Percentiles rank a stretch among this genome's conserved stretches.
phyloP scores from a whole-genome alignment of 2,113 vertebrate species.

The Colossoma macropomum region DNA sequence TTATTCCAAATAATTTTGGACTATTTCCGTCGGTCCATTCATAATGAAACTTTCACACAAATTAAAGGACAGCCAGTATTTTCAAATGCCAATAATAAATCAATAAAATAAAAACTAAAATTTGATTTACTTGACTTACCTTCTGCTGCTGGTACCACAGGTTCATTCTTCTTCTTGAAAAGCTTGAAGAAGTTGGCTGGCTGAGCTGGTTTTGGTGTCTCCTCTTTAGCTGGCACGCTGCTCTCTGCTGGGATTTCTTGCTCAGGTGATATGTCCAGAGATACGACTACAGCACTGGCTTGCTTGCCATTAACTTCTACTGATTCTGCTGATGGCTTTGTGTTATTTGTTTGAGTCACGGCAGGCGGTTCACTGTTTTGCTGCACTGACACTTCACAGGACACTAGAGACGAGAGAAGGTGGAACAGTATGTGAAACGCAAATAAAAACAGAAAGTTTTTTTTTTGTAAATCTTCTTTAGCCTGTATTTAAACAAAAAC shows the following conservation, averaged over 20 bases:
- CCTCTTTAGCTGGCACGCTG: conserved; percentile 27
- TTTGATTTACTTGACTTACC: too few relatives aligned
- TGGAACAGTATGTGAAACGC: too few relatives aligned
- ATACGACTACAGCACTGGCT: conserved; percentile 12
- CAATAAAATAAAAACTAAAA: too few relatives aligned
- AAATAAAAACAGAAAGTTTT: too few relatives aligned
- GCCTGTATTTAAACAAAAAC: too few relatives aligned
- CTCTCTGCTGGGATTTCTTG: conserved; percentile 57
- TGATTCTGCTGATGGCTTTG: conserved; percentile 45
- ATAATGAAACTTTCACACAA: too few relatives aligned
- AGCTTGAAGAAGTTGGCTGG: conserved; percentile 75
- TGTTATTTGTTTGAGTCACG: conserved; percentile 62
- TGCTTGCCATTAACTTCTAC: conserved; percentile 60
- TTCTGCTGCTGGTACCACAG: conserved; percentile 15
- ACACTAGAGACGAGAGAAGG: conserved; percentile 67
- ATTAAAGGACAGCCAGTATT: too few relatives aligned
- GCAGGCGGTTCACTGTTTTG: conserved; percentile 68
- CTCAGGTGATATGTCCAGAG: conserved; percentile 59
- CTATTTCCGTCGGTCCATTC: too few relatives aligned
- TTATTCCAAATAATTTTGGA: too few relatives aligned
- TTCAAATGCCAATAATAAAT: too few relatives aligned
- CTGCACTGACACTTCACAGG: conserved; percentile 58
- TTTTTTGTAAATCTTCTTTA: too few relatives aligned
- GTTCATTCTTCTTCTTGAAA: conserved; percentile 77
- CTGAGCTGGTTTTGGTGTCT: conserved; percentile 24